Evolutionary conservation across 2,797 vertebrate species (phyloP).

Genomic region (Danionella dracula): DNA sequence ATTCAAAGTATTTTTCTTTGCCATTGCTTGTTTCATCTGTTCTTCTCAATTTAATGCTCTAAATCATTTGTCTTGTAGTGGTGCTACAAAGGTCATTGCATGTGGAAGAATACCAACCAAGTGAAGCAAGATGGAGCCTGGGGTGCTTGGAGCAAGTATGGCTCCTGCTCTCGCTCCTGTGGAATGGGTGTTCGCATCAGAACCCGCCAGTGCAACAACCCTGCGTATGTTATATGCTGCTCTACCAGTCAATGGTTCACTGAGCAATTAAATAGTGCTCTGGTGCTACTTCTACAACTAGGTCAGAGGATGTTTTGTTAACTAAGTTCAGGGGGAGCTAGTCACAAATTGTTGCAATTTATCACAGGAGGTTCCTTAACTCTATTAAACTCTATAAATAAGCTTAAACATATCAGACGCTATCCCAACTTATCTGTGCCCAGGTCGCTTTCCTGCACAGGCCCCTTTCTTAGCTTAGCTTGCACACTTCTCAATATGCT

Average conservation of each 20-base stretch:
- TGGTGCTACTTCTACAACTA: too few species aligned
- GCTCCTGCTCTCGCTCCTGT: slow-evolving; percentile 89
- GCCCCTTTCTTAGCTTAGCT: too few species aligned
- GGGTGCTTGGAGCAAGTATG: slow-evolving; percentile 90
- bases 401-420: too few species aligned
- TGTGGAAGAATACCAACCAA: slow-evolving; percentile 95
- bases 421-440: too few species aligned
- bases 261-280: too few species aligned
- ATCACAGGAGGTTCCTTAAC: too few species aligned
- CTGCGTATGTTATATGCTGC: slow-evolving; percentile 72
- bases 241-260: not conserved
- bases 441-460: too few species aligned
- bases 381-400: too few species aligned
- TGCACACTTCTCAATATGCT: too few species aligned
- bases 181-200: slow-evolving; percentile 89
- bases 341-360: too few species aligned
- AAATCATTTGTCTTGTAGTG: slow-evolving; percentile 65
- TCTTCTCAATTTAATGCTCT: not conserved
- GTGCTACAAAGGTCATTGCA: slow-evolving; percentile 99
- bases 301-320: too few species aligned
- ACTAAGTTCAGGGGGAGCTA: too few species aligned
- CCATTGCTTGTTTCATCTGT: accelerated
- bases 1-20: slow-evolving; percentile 34
- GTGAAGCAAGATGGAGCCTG: slow-evolving; percentile 90
- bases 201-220: slow-evolving; percentile 91